Base-by-base conservation (phyloP, 2,888 invertebrate genomes). In the Mesorhabditis belari region DNA sequence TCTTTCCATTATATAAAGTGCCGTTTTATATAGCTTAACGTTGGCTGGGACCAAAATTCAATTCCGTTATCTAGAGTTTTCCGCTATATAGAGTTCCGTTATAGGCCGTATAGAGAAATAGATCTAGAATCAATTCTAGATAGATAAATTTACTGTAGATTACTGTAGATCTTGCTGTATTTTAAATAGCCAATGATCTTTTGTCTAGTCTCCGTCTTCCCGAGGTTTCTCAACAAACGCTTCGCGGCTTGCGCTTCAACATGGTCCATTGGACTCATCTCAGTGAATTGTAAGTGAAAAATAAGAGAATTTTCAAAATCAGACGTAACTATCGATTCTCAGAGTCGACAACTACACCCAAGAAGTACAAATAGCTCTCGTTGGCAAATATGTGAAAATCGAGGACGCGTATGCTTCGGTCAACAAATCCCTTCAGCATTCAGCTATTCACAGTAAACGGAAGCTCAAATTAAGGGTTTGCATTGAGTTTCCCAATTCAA, bases 381-480 rank as follows among this genome's bases (percentile, higher is more conserved):
- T 80, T 58, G 77, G 76, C 51, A 80, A 98, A 84, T 99, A 98
- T 81, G 95, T 95, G 0, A 89, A 90, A 80, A 67, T 71, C 21
- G 64, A 66, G 17, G 98, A 99, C 84, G 89, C 96, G 0, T 98
- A 99, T 80, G 91, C 94, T 0, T 98, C 96, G 24, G 75, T 80
- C 27, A 75, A 72, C 60, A 77, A 80, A 44, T 91, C 96, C 0
- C 82, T 99, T 51, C 89, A 92, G 74, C 98, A 99, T 82, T 91
- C 98, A 0, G 88, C 92, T 1, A 87, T 93, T 55, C 88, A 89
- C 57, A 87, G 88, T 49, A 90, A 91, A 5, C 89, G 89, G 73
- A 90, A 89, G 82, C 85, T 96, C 0, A 88, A 89, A 71, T 84
- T 98, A 35, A 88, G 83, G 78, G 87, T 87, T 35, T n/a, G n/a